Evolutionary conservation across 2,113 vertebrate genomes (phyloP).

Genomic region (Numida meleagris): DNA sequence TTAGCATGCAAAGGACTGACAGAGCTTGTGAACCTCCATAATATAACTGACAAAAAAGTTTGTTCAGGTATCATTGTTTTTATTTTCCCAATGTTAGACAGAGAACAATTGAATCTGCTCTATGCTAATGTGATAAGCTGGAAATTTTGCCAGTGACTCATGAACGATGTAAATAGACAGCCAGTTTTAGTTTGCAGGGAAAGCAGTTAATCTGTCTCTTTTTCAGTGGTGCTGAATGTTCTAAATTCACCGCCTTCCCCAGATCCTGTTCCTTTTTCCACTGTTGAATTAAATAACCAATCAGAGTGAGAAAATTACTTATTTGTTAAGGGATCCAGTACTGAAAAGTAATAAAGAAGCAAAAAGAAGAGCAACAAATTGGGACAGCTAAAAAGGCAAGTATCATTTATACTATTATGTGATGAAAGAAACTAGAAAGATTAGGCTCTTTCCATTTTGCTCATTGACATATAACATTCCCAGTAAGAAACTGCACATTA

Average conservation of each 20-base stretch:
- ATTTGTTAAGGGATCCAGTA: background rate
- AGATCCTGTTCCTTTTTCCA: background rate
- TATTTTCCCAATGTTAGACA: background rate
- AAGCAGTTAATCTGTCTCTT: background rate
- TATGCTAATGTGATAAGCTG: background rate
- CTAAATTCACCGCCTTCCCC: background rate
- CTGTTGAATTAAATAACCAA: background rate
- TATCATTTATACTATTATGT: background rate
- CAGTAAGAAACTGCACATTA: background rate
- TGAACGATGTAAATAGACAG: background rate
- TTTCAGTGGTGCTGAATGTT: background rate
- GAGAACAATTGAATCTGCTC: background rate
- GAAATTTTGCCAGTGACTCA: background rate
- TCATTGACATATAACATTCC: background rate
- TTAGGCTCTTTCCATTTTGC: background rate
- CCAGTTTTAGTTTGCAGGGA: background rate
- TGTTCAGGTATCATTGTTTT: background rate
- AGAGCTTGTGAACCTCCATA: background rate
- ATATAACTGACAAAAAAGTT: background rate
- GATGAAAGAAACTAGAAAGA: background rate
- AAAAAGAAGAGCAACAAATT: background rate
- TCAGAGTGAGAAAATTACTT: background rate
- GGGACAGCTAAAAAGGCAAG: background rate
- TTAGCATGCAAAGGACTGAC: background rate
- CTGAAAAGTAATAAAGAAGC: background rate